Evolutionary conservation across 2,888 invertebrate species (phyloP), one percentile per base, ranked within the genome.

Genomic region (Perithous albicinctus): DNA sequence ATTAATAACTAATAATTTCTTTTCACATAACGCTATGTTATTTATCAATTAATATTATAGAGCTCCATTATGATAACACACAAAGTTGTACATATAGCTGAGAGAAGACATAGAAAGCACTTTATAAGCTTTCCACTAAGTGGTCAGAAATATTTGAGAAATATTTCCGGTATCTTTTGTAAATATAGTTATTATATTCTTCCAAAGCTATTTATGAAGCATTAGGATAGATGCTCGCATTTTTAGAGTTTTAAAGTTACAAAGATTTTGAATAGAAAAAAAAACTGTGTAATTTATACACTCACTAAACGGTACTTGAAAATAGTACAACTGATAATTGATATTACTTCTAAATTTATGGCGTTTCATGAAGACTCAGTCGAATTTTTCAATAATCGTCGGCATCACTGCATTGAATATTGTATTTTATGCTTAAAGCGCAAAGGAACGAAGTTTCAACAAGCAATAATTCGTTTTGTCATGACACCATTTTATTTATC

Each of bases 1-100:
- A 15, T 5, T 4, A 41, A 48, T 48, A 5, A 18, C 7, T 18
- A 26, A 35, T 26, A 4, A 56, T 41, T 56, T 7, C 6, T 56
- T 1, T 23, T 10, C 1, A 10, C n/a, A 70, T 41, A 2, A 56
- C 15, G 32, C 1, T 51, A 26, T 26, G 26, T 56, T 59, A 59
- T 59, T 59, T 3, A 59, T 6, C 32, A 6, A 18, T 35, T n/a
- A 23, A 51, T 15, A 4, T n/a, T 26, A 38, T n/a, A 41, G 35
- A 8, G 12, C 41, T 41, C 20, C 23, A 18, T 41, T 12, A 41
- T 61, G 15, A 10, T 63, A 63, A 63, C 63, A 23, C 10, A 1
- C 20, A 38, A 63, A 63, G n/a, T 63, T 63, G 63, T 63, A 63
- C 63, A 41, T 63, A 63, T 63, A 41, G 63, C 41, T 10, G 20